Base-by-base conservation (phyloP, 2,888 invertebrate genomes). In the Criorhina ranunculi region DNA sequence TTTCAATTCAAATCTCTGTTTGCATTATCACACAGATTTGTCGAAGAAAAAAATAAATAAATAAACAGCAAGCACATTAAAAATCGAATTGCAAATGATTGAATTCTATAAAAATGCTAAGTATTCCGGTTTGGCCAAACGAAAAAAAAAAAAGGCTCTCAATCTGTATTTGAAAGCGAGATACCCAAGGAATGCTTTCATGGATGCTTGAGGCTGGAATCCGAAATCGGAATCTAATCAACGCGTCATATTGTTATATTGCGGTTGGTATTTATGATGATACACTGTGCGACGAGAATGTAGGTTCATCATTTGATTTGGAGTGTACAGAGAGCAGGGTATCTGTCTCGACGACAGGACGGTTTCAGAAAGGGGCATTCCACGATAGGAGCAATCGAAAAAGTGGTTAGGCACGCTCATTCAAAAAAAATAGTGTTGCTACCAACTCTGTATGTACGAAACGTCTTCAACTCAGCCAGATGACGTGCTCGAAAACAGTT, bases 11-110 rank as follows among this genome's bases (percentile, higher is more conserved):
- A 69, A 69, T 69, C 29, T 60, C 44, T 37, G 37, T 37, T 72
- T 51, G 66, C 46, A 51, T 31, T 76, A 11, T 59, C 57, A 51
- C 44, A 29, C 29, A 51, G 59, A 67, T 57, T 77, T 42, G 59
- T 31, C 11, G 40, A 12, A 9, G 44, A 24, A 24, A 4, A 24
- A 24, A 24, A 24, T 24, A 24, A 42, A 44, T 57, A 55, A 53
- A 44, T 55, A 62, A 53, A 46, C 57, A 75, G 55, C 67, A 51
- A 77, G 11, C 33, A 31, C 49, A 59, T 67, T 67, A 67, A 60
- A 42, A 79, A 79, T 72, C 72, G 66, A 79, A 79, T 72, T 72
- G 72, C 42, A 72, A 79, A 79, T 72, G 40, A 72, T 49, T 64
- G 46, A 60, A 64, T n/a, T 24, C 72, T 11, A 79, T 79, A 66